These are phyloP conservation scores for Bergia puertoricense DNA, from an alignment of 92 coral and sea anemone genomes.

Conservation along the genomic window DNA sequence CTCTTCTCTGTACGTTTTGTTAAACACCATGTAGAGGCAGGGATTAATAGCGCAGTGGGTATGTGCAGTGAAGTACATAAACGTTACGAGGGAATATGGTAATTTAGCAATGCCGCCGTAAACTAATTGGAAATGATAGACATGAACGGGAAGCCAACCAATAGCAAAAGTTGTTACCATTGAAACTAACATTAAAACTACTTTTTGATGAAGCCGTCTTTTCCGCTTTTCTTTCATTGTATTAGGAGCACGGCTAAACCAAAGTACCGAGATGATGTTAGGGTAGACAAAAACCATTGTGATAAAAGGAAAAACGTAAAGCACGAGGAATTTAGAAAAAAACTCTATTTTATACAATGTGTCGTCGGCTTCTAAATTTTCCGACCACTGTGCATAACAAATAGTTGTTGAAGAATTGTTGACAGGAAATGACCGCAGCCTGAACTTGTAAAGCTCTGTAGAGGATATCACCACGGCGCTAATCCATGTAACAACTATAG, in stretches of 20 bases:
- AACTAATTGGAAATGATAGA: not conserved
- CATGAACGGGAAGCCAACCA: conserved; percentile 6
- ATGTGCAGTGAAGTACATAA: not conserved
- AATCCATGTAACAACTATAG: not conserved
- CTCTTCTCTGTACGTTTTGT: not conserved
- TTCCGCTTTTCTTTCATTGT: not conserved
- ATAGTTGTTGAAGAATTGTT: not conserved
- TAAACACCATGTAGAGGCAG: not conserved
- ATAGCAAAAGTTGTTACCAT: not conserved
- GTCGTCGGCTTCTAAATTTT: not conserved
- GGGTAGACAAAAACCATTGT: not conserved
- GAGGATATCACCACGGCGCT: not conserved
- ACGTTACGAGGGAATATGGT: not conserved
- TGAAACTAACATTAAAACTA: not conserved
- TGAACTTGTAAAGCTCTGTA: conserved; percentile 2
- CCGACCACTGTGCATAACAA: conserved; percentile 1
- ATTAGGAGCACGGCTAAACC: not conserved
- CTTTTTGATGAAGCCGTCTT: not conserved
- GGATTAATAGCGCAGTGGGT: conserved; percentile 10
- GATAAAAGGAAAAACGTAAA: not conserved
- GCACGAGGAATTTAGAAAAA: not conserved
- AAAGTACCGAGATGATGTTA: not conserved
- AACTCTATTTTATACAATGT: conserved; percentile 3
- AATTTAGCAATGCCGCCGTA: not conserved
- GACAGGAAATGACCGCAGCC: not conserved